Evolutionary conservation across 1,140 invertebrate genomes (phyloP).

Genomic region (Choristoneura fumiferana): DNA sequence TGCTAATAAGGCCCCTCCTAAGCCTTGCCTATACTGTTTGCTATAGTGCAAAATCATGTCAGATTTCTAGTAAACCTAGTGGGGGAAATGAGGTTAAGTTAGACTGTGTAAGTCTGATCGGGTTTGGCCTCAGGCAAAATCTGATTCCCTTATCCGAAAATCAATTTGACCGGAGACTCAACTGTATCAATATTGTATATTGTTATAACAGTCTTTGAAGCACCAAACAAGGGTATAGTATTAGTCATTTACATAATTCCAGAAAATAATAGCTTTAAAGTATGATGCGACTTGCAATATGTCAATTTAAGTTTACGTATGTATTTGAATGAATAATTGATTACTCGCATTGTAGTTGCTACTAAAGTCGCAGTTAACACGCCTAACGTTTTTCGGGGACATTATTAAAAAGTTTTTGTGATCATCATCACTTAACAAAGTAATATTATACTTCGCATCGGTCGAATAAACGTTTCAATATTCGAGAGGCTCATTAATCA

Average conservation of each 20-base stretch:
- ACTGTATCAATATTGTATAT: background rate
- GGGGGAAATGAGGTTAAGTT: conserved; percentile 11
- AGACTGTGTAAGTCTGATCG: conserved; percentile 9
- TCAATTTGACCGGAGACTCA: conserved; percentile 1
- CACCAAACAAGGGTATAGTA: too few species aligned
- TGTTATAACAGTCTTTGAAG: too few species aligned
- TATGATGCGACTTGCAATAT: too few species aligned
- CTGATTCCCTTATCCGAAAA: conserved; percentile 17
- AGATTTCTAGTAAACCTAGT: conserved; percentile 18
- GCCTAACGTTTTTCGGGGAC: conserved; percentile 8
- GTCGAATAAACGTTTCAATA: conserved; percentile 73
- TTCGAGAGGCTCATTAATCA: conserved; percentile 72
- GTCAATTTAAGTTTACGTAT: too few species aligned
- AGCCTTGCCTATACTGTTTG: conserved; percentile 1
- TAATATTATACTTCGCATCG: conserved; percentile 68
- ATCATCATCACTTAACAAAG: conserved; percentile 45
- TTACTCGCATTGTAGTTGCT: too few species aligned
- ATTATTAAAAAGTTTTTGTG: conserved; percentile 68
- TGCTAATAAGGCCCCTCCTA: conserved; percentile 10
- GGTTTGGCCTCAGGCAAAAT: conserved; percentile 9
- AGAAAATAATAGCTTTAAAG: too few species aligned
- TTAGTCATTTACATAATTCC: too few species aligned
- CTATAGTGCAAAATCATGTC: conserved; percentile 18
- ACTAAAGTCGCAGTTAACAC: too few species aligned
- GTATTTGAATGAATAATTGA: too few species aligned